Conservation (phyloP, 2,888 invertebrate species). For the Brenthis ino region DNA sequence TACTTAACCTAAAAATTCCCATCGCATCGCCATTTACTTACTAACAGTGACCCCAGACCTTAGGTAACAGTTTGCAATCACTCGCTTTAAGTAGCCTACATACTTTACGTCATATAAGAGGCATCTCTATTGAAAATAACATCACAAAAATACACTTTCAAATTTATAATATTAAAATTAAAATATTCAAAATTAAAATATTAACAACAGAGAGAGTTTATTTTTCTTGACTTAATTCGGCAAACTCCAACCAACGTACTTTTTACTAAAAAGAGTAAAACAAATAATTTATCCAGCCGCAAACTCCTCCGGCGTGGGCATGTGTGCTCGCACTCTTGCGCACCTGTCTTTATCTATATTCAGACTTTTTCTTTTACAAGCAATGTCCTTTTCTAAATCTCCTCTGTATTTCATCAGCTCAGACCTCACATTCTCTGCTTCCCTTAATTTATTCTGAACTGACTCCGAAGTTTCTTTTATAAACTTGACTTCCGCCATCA, state of each 20-base stretch:
- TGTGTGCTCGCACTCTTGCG: slow-evolving; percentile 83
- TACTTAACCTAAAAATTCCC: no score
- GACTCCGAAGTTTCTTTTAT: slow-evolving; percentile 73
- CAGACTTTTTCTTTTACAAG: slow-evolving; percentile 86
- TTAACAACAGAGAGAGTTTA: no score
- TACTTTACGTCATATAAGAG: no score
- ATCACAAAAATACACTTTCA: no score
- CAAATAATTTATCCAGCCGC: slow-evolving; percentile 69
- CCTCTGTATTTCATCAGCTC: slow-evolving; percentile 84
- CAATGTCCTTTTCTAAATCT: slow-evolving; percentile 86
- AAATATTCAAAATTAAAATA: no score
- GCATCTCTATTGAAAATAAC: no score
- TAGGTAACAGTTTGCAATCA: no score
- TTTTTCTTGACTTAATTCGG: neutral
- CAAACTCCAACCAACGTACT: neutral
- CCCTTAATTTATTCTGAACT: slow-evolving; percentile 83
- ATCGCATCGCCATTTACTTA: no score
- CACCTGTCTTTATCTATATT: slow-evolving; percentile 86
- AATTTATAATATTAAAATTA: no score
- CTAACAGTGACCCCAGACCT: no score
- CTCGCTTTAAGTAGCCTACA: no score
- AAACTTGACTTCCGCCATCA: slow-evolving; percentile 87
- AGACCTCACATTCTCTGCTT: slow-evolving; percentile 80
- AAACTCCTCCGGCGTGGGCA: slow-evolving; percentile 86
- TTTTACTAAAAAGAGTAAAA: no score